Conservation (phyloP, 2,797 vertebrate genomes). For the Acanthornis magna region DNA sequence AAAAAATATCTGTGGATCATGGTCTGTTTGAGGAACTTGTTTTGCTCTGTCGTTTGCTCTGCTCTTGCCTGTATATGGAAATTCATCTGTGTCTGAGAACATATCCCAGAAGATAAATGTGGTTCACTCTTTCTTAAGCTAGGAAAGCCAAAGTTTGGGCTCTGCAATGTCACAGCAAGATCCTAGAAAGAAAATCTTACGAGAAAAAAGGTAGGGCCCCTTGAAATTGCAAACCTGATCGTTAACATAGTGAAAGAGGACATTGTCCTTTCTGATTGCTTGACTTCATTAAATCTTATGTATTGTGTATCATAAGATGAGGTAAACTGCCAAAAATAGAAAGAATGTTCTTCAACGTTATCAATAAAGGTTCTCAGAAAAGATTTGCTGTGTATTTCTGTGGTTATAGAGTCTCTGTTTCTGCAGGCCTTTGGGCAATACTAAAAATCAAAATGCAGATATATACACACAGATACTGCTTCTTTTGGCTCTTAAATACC, state of each 20-base stretch:
- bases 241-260: neutral
- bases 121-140: neutral
- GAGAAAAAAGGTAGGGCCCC: neutral
- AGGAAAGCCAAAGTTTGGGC: neutral
- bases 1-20: neutral
- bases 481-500: neutral
- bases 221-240: neutral
- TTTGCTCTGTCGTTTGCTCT: neutral
- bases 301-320: neutral
- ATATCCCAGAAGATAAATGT: neutral
- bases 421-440: neutral
- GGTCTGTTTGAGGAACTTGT: neutral
- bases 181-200: neutral
- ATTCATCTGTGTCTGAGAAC: neutral
- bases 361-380: neutral
- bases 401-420: neutral
- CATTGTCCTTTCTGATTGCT: neutral
- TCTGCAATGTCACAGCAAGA: neutral
- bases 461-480: neutral
- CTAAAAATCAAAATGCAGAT: neutral
- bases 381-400: neutral
- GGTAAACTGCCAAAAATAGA: neutral
- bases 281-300: neutral
- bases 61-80: neutral
- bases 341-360: neutral